Conservation (phyloP, 2,888 invertebrate species). For the Microplitis manilae region DNA sequence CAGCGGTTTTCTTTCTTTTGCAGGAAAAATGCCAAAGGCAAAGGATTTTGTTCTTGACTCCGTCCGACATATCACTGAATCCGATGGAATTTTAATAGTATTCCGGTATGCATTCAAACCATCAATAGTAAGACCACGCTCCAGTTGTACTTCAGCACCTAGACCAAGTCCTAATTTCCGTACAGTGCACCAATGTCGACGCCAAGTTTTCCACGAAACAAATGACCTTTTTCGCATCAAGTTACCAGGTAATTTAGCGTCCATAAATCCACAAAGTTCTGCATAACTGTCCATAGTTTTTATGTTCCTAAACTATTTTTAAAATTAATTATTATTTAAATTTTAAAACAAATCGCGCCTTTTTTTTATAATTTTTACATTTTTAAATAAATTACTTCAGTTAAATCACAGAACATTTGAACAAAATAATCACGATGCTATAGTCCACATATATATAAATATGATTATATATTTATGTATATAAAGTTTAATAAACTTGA, state of each 20-base stretch:
- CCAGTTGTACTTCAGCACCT: conserved; percentile 59
- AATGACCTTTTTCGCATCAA: conserved; percentile 62
- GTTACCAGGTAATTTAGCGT: conserved; percentile 63
- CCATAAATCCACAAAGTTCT: conserved; percentile 65
- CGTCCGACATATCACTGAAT: conserved; percentile 77
- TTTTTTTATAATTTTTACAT: too few species aligned
- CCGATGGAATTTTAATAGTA: conserved; percentile 73
- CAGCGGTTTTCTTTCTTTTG: conserved; percentile 76
- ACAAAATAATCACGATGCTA: not conserved
- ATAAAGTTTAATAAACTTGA: not conserved
- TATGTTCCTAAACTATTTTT: not conserved
- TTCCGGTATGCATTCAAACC: conserved; percentile 57
- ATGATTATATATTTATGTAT: not conserved
- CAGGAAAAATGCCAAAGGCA: conserved; percentile 80
- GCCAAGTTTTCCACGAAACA: conserved; percentile 65
- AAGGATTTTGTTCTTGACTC: conserved; percentile 80
- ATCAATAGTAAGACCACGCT: conserved; percentile 55
- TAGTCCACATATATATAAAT: not conserved
- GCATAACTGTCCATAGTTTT: conserved; percentile 53
- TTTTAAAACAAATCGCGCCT: too few species aligned
- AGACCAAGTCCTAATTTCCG: conserved; percentile 58
- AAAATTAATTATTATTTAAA: not conserved
- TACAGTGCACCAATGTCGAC: conserved; percentile 66
- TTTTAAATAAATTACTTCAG: not conserved
- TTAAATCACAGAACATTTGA: not conserved